A percentile compares a stretch with the other conserved stretches of the same genome.
These are phyloP conservation scores for Panonychus citri DNA, from an alignment of 1,140 invertebrate genomes.

Conservation along the genomic window DNA sequence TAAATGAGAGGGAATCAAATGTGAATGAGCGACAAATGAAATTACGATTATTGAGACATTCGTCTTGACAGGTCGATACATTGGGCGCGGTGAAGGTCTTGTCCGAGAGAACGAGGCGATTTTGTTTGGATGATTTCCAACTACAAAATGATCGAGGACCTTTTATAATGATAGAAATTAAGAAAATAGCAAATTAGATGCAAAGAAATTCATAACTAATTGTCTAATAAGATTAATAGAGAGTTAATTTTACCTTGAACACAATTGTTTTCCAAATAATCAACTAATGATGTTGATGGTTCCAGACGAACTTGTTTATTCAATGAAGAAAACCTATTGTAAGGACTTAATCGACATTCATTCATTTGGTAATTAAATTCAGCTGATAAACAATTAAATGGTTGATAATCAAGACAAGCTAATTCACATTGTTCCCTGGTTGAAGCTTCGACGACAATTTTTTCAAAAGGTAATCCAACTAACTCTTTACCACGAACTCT, in stretches of 20 bases:
- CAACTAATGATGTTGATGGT: conserved; percentile 10
- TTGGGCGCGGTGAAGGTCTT: conserved; percentile 3
- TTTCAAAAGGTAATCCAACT: conserved; percentile 30
- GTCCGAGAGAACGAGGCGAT: neutral
- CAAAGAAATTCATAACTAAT: too few species aligned
- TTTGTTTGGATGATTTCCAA: conserved; percentile 2
- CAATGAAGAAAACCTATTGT: conserved; percentile 36
- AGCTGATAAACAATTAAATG: conserved; percentile 69
- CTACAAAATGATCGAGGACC: conserved; percentile 12
- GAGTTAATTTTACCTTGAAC: conserved; percentile 19
- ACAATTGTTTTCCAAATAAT: conserved; percentile 28
- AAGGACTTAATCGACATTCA: conserved; percentile 59
- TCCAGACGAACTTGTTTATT: conserved; percentile 11
- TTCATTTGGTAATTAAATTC: conserved; percentile 64
- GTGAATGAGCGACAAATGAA: conserved; percentile 12
- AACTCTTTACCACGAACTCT: conserved; percentile 43
- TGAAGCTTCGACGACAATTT: conserved; percentile 25
- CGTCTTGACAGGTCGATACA: conserved; percentile 7
- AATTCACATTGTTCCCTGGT: conserved; percentile 58
- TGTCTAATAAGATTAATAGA: neutral
- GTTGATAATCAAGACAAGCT: conserved; percentile 56
- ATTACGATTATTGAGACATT: conserved; percentile 6
- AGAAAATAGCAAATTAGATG: too few species aligned
- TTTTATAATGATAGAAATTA: too few species aligned
- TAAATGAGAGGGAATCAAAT: conserved; percentile 1